Evolutionary conservation across 2,888 invertebrate species (phyloP).

Genomic region (Opisthograptis luteolata): DNA sequence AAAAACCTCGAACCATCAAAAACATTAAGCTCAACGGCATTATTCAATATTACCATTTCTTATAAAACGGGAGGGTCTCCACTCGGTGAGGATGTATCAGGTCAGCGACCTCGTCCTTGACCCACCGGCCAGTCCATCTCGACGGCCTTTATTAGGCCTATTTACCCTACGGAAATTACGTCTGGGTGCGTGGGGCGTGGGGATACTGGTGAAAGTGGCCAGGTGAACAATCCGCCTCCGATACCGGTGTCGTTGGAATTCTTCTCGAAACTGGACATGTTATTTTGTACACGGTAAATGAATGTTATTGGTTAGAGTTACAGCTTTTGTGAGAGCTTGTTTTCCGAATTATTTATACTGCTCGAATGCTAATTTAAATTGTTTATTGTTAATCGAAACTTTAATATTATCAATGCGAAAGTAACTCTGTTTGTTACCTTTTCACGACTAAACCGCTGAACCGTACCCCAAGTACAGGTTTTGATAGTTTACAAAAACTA

Average conservation of each 20-base stretch:
- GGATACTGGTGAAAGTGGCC: slow-evolving; percentile 32
- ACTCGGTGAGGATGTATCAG: slow-evolving; percentile 46
- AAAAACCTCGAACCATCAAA: slow-evolving; percentile 1
- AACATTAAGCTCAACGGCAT: not conserved
- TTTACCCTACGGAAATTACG: slow-evolving; percentile 40
- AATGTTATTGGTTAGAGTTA: not conserved
- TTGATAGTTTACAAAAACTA: too few relatives aligned
- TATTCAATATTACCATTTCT: slow-evolving; percentile 10
- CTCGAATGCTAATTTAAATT: too few relatives aligned
- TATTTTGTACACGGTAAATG: not conserved
- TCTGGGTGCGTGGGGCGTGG: slow-evolving; percentile 27
- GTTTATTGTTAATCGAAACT: too few relatives aligned
- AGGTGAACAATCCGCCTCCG: not conserved
- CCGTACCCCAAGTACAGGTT: too few relatives aligned
- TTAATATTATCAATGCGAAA: too few relatives aligned
- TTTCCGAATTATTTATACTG: too few relatives aligned
- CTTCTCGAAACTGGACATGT: slow-evolving; percentile 1
- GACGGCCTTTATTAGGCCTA: slow-evolving; percentile 31
- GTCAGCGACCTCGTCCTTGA: slow-evolving; percentile 74
- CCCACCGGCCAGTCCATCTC: slow-evolving; percentile 46
- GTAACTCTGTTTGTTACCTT: too few relatives aligned
- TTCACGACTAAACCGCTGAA: too few relatives aligned
- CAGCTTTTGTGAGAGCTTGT: too few relatives aligned
- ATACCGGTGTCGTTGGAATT: not conserved
- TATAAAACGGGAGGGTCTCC: slow-evolving; percentile 14